Percentiles rank a stretch among this genome's conserved stretches.
Evolutionary conservation across 2,797 vertebrate species (phyloP).

Genomic region (Crenuchus spilurus): DNA sequence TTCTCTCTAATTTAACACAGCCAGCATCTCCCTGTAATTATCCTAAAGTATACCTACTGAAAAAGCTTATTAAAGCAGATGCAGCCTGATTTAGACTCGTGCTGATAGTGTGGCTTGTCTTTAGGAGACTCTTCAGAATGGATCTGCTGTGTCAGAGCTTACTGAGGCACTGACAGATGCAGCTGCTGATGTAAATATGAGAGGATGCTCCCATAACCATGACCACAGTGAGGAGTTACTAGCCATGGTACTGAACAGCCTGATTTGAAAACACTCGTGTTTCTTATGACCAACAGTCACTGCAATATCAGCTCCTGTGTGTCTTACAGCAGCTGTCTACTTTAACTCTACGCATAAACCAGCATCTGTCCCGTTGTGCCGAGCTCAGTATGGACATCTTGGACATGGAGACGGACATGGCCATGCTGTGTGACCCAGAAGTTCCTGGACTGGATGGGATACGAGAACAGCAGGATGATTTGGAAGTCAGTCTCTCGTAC

Average conservation of each 20-base stretch:
- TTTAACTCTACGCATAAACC: slow-evolving; percentile 58
- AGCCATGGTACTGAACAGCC: slow-evolving; percentile 25
- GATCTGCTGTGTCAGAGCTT: slow-evolving; percentile 3
- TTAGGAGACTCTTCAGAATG: slow-evolving; percentile 9
- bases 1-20: neutral
- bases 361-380: slow-evolving; percentile 60
- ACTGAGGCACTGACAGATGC: slow-evolving; percentile 18
- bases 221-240: slow-evolving; percentile 35
- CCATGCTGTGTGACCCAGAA: slow-evolving; percentile 67
- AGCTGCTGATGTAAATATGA: slow-evolving; percentile 5
- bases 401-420: slow-evolving; percentile 64
- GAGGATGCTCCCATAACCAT: slow-evolving; percentile 4
- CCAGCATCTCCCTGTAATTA: neutral
- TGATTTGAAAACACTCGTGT: neutral
- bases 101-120: neutral
- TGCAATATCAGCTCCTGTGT: neutral
- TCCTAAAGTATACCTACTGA: neutral
- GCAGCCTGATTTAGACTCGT: neutral
- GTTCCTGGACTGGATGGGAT: slow-evolving; percentile 65
- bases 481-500: slow-evolving; percentile 71
- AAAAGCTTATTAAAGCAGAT: neutral
- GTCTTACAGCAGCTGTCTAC: slow-evolving; percentile 43
- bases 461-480: slow-evolving; percentile 67
- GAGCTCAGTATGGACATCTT: slow-evolving; percentile 62
- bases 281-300: neutral